These are phyloP conservation scores for Parascotia fuliginaria DNA, from an alignment of 2,888 invertebrate genomes.

Conservation along the genomic window DNA sequence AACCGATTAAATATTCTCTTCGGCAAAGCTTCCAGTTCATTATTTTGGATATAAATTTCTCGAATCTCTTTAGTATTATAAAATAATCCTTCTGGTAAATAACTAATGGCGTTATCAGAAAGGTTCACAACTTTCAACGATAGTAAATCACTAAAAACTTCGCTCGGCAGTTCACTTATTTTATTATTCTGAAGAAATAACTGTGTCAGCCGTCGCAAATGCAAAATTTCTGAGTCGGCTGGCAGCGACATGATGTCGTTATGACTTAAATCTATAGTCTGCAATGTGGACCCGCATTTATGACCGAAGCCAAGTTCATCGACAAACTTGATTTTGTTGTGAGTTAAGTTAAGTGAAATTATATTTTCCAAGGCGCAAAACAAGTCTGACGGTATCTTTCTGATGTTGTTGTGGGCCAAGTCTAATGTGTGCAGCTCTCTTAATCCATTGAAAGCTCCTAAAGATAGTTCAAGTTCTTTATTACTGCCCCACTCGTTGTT, in stretches of 20 bases:
- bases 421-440: slow-evolving; percentile 92
- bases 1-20: slow-evolving; percentile 93
- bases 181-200: slow-evolving; percentile 94
- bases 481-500: slow-evolving; percentile 91
- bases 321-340: slow-evolving; percentile 92
- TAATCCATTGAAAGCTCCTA: slow-evolving; percentile 90
- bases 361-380: slow-evolving; percentile 93
- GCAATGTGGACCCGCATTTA: slow-evolving; percentile 89
- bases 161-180: slow-evolving; percentile 90
- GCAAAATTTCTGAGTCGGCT: slow-evolving; percentile 91
- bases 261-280: slow-evolving; percentile 92
- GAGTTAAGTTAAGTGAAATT: slow-evolving; percentile 93
- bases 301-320: slow-evolving; percentile 90
- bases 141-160: slow-evolving; percentile 91
- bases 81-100: slow-evolving; percentile 93
- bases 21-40: slow-evolving; percentile 93
- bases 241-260: slow-evolving; percentile 91
- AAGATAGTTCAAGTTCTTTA: slow-evolving; percentile 89
- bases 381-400: slow-evolving; percentile 91
- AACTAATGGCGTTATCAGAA: slow-evolving; percentile 93
- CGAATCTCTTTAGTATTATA: slow-evolving; percentile 92
- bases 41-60: slow-evolving; percentile 94
- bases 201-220: slow-evolving; percentile 91
- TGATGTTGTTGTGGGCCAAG: slow-evolving; percentile 92
- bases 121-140: slow-evolving; percentile 93